Evolutionary conservation across 2,797 vertebrate genomes (phyloP).

Genomic region (Eidolon dupreanum): DNA sequence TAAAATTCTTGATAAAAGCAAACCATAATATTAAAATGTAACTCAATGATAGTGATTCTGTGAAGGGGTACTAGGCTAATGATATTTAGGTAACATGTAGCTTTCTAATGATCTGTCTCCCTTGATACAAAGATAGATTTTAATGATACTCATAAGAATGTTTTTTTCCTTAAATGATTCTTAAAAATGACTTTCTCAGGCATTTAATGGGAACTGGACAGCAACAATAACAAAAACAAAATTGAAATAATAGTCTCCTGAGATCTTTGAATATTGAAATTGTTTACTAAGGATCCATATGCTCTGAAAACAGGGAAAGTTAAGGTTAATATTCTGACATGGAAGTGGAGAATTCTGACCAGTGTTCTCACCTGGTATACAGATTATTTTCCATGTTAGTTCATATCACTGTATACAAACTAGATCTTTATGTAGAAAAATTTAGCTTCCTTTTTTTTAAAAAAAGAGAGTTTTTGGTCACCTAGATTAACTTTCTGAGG

Average conservation of each 20-base stretch:
- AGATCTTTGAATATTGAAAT: background rate
- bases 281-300: background rate
- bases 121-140: background rate
- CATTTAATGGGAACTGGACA: background rate
- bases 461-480: background rate
- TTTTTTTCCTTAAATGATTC: constrained; percentile 46
- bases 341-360: background rate
- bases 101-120: background rate
- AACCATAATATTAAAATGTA: background rate
- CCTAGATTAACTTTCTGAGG: background rate
- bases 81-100: background rate
- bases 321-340: background rate
- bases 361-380: background rate
- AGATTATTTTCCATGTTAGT: background rate
- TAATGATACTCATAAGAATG: background rate
- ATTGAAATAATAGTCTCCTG: background rate
- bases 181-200: constrained; percentile 18
- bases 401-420: background rate
- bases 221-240: background rate
- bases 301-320: background rate
- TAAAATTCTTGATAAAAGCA: background rate
- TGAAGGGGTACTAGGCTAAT: background rate
- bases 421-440: background rate
- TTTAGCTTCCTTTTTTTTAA: background rate
- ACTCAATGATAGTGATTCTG: background rate